Evolutionary conservation across 2,888 invertebrate species (phyloP), one percentile per base, ranked within the genome.

Genomic region (Choristoneura rosaceana): DNA sequence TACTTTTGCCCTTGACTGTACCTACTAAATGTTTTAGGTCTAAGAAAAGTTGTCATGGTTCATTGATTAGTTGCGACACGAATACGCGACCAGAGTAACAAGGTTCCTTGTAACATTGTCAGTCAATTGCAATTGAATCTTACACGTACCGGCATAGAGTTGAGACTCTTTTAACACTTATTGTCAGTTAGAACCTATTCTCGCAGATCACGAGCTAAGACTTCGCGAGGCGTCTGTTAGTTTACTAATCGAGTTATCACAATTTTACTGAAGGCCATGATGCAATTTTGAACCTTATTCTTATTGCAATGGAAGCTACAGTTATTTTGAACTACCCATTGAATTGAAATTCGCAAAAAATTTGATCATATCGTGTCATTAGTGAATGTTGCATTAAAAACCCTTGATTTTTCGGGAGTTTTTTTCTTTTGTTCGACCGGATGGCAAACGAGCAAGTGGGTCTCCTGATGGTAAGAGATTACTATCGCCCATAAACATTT

Each of bases 211-310:
- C 8, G n/a, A 17, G 9, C 52, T 62, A 25, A 60, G 12, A 52
- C 47, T 34, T 38, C 50, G 50, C 33, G n/a, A 63, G 47, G 17
- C n/a, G 9, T 47, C 33, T 4, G n/a, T 33, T 64, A 15, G n/a
- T 43, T 41, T 65, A 50, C 43, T 3, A 4, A 17, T 38, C 5
- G 34, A 71, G 55, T 71, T 62, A 71, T 61, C 71, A 71, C 62
- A 62, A 25, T 5, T 12, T 15, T 12, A 17, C n/a, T 15, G 38
- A 14, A 50, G 60, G 52, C 17, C 50, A 10, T 8, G 43, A 33
- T 45, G 43, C 63, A 25, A 45, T 64, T 64, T 47, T 63, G 15
- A 47, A 38, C 63, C 58, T 58, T 55, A 70, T 45, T 14, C 45
- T 58, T 55, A 70, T 45, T 14, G 1, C 15, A 58, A 58, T 43